Percentiles rank a stretch among this genome's conserved stretches.
Conservation (phyloP, 2,888 invertebrate genomes). For the Lumbricus terrestris region DNA sequence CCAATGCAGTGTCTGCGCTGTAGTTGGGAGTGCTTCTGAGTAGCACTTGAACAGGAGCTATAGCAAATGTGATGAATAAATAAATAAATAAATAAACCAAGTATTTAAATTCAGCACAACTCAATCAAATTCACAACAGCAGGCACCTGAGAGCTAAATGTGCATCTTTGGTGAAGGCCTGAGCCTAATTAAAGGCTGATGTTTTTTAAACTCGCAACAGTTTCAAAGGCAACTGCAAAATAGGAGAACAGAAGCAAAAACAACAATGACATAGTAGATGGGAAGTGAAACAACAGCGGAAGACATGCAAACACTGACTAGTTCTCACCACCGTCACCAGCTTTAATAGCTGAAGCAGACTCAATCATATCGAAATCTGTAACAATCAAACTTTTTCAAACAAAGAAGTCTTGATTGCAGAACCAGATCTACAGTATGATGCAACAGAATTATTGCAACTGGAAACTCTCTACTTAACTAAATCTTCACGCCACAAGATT, state of each 20-base stretch:
- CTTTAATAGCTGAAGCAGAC: neutral
- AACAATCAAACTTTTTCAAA: neutral
- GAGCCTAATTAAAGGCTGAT: neutral
- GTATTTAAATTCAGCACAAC: neutral
- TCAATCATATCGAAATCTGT: constrained; percentile 18
- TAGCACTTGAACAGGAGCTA: no score
- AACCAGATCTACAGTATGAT: neutral
- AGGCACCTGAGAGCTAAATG: neutral
- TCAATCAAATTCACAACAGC: neutral
- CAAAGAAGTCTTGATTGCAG: neutral
- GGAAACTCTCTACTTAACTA: neutral
- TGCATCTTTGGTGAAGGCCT: neutral
- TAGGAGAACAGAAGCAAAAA: neutral
- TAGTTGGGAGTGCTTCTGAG: no score
- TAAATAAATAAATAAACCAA: no score
- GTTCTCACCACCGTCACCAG: neutral
- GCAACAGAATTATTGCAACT: neutral
- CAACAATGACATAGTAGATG: no score
- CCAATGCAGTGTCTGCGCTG: no score
- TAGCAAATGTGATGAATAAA: no score
- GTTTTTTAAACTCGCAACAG: neutral
- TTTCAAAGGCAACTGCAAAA: neutral
- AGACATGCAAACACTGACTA: neutral
- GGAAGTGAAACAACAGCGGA: neutral
- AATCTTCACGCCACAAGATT: neutral